These are phyloP conservation scores for Caradrina clavipalpis DNA, from an alignment of 2,888 invertebrate genomes.

Conservation along the genomic window DNA sequence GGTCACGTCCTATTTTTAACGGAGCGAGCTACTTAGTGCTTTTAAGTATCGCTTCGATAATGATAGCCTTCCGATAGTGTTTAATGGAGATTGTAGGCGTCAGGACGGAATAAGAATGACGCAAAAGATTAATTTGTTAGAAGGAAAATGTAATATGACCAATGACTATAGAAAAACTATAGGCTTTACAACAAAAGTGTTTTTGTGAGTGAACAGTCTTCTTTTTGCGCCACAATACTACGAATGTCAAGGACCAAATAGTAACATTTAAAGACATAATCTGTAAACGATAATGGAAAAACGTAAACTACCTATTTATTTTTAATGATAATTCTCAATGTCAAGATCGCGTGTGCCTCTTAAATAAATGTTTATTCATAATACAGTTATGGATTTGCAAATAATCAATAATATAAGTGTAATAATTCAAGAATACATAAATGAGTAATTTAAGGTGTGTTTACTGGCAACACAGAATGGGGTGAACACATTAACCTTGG, in stretches of 20 bases:
- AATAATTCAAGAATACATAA: slow-evolving; percentile 33
- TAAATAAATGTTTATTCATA: slow-evolving; percentile 32
- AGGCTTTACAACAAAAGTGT: not conserved
- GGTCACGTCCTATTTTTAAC: slow-evolving; percentile 76
- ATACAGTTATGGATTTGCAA: slow-evolving; percentile 26
- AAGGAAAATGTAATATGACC: not conserved
- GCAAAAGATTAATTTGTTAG: not conserved
- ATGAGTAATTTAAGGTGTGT: slow-evolving; percentile 48
- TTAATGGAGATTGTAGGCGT: slow-evolving; percentile 8
- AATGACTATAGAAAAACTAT: not conserved
- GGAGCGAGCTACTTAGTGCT: slow-evolving; percentile 60
- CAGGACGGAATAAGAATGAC: not conserved
- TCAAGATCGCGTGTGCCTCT: slow-evolving; percentile 25
- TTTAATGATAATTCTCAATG: slow-evolving; percentile 39
- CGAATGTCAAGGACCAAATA: slow-evolving; percentile 31
- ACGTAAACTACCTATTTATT: slow-evolving; percentile 12
- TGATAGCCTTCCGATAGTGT: slow-evolving; percentile 20
- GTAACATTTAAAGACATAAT: slow-evolving; percentile 7
- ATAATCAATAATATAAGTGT: too few relatives aligned
- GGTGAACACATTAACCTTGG: slow-evolving; percentile 68
- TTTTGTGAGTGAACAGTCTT: not conserved
- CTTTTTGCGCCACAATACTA: slow-evolving; percentile 12
- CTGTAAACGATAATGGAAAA: slow-evolving; percentile 40
- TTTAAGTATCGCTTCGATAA: slow-evolving; percentile 51
- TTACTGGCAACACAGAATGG: slow-evolving; percentile 55